Evolutionary conservation across 1,140 invertebrate species (phyloP).

Genomic region (Ridgeia piscesae): DNA sequence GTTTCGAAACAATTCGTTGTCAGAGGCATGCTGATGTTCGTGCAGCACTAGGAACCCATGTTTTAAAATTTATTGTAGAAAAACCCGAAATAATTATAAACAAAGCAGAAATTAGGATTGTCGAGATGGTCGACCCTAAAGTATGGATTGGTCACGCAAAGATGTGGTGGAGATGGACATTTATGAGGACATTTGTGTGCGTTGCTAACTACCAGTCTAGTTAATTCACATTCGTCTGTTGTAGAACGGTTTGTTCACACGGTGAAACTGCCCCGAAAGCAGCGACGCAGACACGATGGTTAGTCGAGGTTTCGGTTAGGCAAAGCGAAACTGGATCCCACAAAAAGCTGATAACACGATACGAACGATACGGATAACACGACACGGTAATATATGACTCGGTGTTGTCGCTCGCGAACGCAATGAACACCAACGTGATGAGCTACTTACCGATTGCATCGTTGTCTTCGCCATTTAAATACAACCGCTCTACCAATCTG

Average conservation of each 20-base stretch:
- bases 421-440: background rate
- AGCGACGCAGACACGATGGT: background rate
- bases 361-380: background rate
- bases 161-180: too few relatives aligned
- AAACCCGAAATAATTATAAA: too few relatives aligned
- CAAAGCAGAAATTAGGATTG: too few relatives aligned
- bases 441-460: background rate
- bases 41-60: too few relatives aligned
- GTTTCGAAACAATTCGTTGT: too few relatives aligned
- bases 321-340: background rate
- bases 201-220: background rate
- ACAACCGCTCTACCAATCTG: background rate
- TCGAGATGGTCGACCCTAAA: too few relatives aligned
- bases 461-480: background rate
- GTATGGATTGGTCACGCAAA: too few relatives aligned
- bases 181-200: too few relatives aligned
- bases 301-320: background rate
- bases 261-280: background rate
- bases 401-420: background rate
- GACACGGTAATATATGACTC: background rate
- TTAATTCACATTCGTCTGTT: background rate
- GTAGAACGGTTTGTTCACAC: background rate
- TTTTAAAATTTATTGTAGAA: too few relatives aligned
- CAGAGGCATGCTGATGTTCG: too few relatives aligned
- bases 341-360: background rate